phyloP scores from a whole-genome alignment of 2,113 vertebrate genomes.

The Illadopsis cleaveri region DNA sequence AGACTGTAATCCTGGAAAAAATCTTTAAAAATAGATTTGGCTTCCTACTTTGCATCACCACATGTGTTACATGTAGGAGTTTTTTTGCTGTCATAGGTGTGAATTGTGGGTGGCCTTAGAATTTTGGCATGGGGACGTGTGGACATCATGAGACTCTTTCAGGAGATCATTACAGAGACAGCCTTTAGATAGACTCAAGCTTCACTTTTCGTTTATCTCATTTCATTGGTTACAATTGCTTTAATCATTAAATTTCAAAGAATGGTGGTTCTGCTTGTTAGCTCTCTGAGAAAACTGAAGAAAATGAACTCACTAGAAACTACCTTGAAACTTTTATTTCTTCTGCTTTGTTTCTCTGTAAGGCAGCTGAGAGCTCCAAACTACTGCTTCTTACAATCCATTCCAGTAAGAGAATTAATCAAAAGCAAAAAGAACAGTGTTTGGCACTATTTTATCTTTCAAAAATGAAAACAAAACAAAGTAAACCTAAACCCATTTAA shows the following conservation, averaged over 20 bases:
- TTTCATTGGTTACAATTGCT: neutral
- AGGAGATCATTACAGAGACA: neutral
- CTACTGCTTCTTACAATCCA: neutral
- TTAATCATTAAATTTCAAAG: neutral
- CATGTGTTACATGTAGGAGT: neutral
- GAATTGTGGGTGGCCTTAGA: neutral
- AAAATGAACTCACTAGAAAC: constrained; percentile 25
- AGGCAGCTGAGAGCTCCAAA: neutral
- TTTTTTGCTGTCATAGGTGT: neutral
- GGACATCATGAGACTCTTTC: neutral
- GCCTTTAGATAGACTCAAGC: neutral
- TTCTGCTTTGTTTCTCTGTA: neutral
- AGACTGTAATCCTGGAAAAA: neutral
- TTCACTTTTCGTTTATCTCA: neutral
- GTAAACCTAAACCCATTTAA: neutral
- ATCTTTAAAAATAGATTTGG: neutral
- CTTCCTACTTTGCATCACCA: neutral
- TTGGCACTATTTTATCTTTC: neutral
- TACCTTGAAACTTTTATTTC: neutral
- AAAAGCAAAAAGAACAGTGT: neutral
- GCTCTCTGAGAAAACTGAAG: neutral
- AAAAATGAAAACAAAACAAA: neutral
- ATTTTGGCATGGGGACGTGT: neutral
- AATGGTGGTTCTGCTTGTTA: neutral
- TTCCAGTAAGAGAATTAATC: neutral